These are phyloP conservation scores for Phortica okadai DNA, from an alignment of 2,888 invertebrate genomes.

Conservation along the genomic window DNA sequence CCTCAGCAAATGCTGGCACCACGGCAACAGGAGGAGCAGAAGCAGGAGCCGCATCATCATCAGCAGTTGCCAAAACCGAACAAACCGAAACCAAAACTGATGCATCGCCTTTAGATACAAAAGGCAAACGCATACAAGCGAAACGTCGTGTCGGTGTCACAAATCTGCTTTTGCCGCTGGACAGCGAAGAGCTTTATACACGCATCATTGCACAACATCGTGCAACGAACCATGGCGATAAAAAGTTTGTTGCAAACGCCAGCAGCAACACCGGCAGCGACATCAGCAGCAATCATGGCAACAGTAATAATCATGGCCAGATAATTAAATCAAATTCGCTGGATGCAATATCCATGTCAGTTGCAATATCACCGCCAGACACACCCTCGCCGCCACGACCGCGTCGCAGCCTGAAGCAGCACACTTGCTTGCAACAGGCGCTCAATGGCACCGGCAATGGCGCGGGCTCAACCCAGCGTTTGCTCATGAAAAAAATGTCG, in stretches of 20 bases:
- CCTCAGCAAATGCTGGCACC: conserved; percentile 24
- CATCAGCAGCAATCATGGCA: conserved; percentile 45
- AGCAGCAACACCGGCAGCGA: conserved; percentile 30
- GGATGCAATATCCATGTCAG: conserved; percentile 73
- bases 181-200: conserved; percentile 75
- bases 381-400: conserved; percentile 70
- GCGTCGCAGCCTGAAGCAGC: conserved; percentile 66
- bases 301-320: conserved; percentile 43
- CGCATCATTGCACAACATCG: conserved; percentile 71
- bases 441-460: conserved; percentile 34
- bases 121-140: conserved; percentile 55
- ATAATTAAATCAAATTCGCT: conserved; percentile 75
- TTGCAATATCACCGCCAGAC: conserved; percentile 68
- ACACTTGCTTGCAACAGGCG: conserved; percentile 61
- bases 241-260: conserved; percentile 15
- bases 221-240: conserved; percentile 36
- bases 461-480: conserved; percentile 43
- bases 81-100: conserved; percentile 16
- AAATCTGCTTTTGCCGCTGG: conserved; percentile 68
- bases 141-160: conserved; percentile 66
- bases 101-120: conserved; percentile 32
- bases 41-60: background rate
- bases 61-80: conserved; percentile 28
- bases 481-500: conserved; percentile 68
- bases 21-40: conserved; percentile 23